Conservation (phyloP, 2,113 vertebrate species). For the Parus major region DNA sequence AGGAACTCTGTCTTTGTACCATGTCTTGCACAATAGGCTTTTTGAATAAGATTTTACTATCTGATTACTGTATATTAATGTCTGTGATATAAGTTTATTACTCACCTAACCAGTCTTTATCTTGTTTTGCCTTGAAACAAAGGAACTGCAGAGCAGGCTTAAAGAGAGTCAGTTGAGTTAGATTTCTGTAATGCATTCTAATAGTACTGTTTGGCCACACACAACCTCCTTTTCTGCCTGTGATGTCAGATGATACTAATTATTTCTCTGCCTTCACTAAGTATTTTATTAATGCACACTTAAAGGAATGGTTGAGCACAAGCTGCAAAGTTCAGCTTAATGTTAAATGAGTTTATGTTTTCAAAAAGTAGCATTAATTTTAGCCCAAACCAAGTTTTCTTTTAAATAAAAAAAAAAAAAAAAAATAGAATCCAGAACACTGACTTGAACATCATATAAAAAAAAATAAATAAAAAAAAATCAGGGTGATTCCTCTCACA, state of each 20-base stretch:
- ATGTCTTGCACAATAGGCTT: not conserved
- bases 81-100: not conserved
- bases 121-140: not conserved
- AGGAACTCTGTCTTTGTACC: not conserved
- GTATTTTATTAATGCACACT: not conserved
- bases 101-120: slow-evolving; percentile 11
- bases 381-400: not conserved
- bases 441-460: not conserved
- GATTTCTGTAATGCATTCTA: not conserved
- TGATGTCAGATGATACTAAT: not conserved
- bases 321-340: not conserved
- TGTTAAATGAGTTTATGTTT: not conserved
- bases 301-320: not conserved
- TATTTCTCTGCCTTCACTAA: not conserved
- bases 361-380: not conserved
- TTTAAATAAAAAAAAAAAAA: not conserved
- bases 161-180: not conserved
- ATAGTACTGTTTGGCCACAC: not conserved
- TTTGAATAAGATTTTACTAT: not conserved
- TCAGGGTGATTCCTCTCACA: not conserved
- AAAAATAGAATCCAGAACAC: not conserved
- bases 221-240: not conserved
- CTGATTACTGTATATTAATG: not conserved
- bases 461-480: not conserved
- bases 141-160: not conserved